Evolutionary conservation across 2,113 vertebrate species (phyloP).

Genomic region (Tragelaphus scriptus): DNA sequence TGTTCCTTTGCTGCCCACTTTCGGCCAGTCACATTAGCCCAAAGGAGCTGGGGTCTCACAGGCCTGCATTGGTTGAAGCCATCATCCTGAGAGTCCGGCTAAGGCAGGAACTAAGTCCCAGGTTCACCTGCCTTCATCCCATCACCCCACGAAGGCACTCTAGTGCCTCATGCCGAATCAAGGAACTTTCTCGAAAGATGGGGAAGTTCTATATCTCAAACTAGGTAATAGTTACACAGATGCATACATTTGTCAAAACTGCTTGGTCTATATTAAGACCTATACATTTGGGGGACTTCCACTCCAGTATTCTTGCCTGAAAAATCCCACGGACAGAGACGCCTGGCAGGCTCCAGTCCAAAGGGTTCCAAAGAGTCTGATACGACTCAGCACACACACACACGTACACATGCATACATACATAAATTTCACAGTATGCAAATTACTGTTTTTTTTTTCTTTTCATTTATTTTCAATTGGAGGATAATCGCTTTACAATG

Average conservation of each 20-base stretch:
- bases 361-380: not conserved
- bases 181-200: not conserved
- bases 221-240: not conserved
- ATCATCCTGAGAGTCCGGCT: fast-evolving
- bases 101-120: no score
- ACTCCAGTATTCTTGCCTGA: not conserved
- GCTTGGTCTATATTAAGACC: not conserved
- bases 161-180: fast-evolving
- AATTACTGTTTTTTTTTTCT: not conserved
- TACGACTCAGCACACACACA: not conserved
- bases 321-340: not conserved
- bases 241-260: not conserved
- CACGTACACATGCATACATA: no score
- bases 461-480: not conserved
- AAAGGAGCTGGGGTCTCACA: no score
- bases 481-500: not conserved
- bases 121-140: fast-evolving
- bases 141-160: fast-evolving
- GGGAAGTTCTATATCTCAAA: not conserved
- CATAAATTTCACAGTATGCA: not conserved
- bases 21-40: not conserved
- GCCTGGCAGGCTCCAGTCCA: not conserved
- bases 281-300: not conserved
- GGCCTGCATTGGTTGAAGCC: not conserved
- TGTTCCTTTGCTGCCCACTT: not conserved